Evolutionary conservation across 1,140 invertebrate genomes (phyloP).

Genomic region (Aricia agestis): DNA sequence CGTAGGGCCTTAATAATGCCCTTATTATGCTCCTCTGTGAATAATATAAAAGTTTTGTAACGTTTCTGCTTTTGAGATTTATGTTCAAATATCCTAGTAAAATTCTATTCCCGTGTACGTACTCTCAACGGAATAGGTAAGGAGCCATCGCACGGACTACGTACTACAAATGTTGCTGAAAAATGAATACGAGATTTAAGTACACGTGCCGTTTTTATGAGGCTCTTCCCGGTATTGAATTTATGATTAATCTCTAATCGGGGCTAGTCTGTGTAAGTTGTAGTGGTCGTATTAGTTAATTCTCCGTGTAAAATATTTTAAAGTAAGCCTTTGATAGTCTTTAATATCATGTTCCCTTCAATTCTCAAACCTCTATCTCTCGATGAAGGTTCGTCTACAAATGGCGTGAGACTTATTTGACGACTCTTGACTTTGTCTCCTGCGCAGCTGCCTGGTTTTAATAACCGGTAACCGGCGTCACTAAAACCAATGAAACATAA

Average conservation of each 20-base stretch:
- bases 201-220: slow-evolving; percentile 18
- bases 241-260: neutral
- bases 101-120: slow-evolving; percentile 28
- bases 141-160: slow-evolving; percentile 25
- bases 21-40: slow-evolving; percentile 4
- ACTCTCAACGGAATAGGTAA: slow-evolving; percentile 29
- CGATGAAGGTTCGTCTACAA: too few species aligned
- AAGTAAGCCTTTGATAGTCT: too few species aligned
- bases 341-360: too few species aligned
- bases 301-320: too few species aligned
- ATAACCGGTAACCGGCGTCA: too few species aligned
- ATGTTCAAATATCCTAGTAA: slow-evolving; percentile 23
- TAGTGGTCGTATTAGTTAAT: too few species aligned
- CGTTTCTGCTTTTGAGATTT: slow-evolving; percentile 6
- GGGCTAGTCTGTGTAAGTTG: too few species aligned
- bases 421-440: too few species aligned
- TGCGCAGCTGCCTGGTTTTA: too few species aligned
- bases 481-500: too few species aligned
- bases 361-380: too few species aligned
- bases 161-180: slow-evolving; percentile 30
- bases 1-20: slow-evolving; percentile 1
- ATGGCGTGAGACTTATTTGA: too few species aligned
- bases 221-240: slow-evolving; percentile 2
- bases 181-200: slow-evolving; percentile 30
- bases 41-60: slow-evolving; percentile 13